Percentiles rank a stretch among this genome's conserved stretches.
These are phyloP conservation scores for Limanda limanda DNA, from an alignment of 2,113 vertebrate genomes.

Conservation along the genomic window DNA sequence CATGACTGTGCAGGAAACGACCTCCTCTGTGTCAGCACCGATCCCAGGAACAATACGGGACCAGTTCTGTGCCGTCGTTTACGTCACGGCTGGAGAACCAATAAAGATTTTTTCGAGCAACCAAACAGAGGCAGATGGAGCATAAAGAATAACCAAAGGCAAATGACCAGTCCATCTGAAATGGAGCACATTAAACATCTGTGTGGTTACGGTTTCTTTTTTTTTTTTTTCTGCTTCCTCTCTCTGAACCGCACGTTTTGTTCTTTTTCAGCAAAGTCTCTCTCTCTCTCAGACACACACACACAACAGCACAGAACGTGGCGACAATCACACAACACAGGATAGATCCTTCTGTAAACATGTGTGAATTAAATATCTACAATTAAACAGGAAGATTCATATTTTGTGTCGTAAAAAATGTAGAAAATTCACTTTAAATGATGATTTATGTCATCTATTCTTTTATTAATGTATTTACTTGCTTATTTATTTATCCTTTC, in stretches of 20 bases:
- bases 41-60: slow-evolving; percentile 66
- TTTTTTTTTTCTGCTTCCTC: slow-evolving; percentile 7
- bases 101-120: slow-evolving; percentile 63
- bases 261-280: slow-evolving; percentile 42
- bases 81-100: slow-evolving; percentile 60
- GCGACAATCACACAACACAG: slow-evolving; percentile 18
- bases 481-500: no score
- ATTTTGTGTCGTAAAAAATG: neutral
- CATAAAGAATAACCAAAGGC: slow-evolving; percentile 77
- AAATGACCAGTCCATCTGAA: slow-evolving; percentile 76
- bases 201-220: slow-evolving; percentile 47
- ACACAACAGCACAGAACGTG: slow-evolving; percentile 35
- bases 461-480: no score
- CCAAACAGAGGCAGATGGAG: slow-evolving; percentile 75
- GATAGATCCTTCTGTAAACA: slow-evolving; percentile 1
- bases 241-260: slow-evolving; percentile 31
- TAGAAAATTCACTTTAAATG: slow-evolving; percentile 13
- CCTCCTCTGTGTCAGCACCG: slow-evolving; percentile 65
- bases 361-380: no score
- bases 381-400: neutral
- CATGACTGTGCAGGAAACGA: slow-evolving; percentile 73
- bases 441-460: no score
- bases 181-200: slow-evolving; percentile 78
- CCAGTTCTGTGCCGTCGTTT: slow-evolving; percentile 43
- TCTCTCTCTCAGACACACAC: neutral